phyloP scores from a whole-genome alignment of 2,113 vertebrate species.

The Polypterus bichir region DNA sequence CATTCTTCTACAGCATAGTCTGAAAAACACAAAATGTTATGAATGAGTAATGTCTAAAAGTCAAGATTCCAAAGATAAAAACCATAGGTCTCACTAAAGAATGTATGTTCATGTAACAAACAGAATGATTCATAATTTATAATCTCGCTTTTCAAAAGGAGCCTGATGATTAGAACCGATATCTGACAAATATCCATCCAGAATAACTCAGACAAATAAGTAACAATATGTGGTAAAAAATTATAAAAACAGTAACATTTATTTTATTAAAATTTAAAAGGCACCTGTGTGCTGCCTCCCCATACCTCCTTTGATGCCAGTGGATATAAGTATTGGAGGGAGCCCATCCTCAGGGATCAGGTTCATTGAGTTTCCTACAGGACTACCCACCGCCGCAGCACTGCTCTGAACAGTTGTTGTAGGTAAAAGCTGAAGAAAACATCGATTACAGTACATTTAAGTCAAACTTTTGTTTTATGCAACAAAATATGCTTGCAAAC shows the following conservation, averaged over 20 bases:
- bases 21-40: conserved; percentile 22
- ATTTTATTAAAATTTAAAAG: conserved; percentile 45
- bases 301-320: conserved; percentile 96
- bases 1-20: conserved; percentile 94
- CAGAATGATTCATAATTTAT: too few relatives aligned
- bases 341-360: conserved; percentile 95
- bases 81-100: too few relatives aligned
- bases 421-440: conserved; percentile 49
- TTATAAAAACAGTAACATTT: background rate
- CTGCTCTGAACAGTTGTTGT: conserved; percentile 53
- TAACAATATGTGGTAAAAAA: background rate
- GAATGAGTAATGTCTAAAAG: background rate
- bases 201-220: background rate
- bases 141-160: too few relatives aligned
- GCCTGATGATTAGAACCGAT: background rate
- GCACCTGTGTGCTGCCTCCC: conserved; percentile 62
- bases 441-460: too few relatives aligned
- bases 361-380: conserved; percentile 88
- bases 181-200: too few relatives aligned
- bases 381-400: conserved; percentile 72
- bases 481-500: too few relatives aligned
- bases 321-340: conserved; percentile 97
- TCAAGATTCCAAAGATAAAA: background rate
- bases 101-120: too few relatives aligned
- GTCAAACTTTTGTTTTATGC: too few relatives aligned